Evolutionary conservation across 2,888 invertebrate species (phyloP).

Genomic region (Diaphora mendica): DNA sequence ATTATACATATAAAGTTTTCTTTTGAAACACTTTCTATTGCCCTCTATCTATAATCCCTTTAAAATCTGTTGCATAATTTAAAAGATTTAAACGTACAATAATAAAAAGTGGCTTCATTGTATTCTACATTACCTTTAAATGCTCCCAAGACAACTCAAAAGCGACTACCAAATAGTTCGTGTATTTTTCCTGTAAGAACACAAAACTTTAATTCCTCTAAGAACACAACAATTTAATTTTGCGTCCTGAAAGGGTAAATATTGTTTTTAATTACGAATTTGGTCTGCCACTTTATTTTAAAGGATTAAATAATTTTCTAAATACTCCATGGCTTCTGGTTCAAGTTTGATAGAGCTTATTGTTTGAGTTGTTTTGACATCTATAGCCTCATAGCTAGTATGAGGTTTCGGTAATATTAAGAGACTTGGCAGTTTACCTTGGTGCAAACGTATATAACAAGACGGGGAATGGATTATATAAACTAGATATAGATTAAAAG

Average conservation of each 20-base stretch:
- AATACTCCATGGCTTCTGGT: neutral
- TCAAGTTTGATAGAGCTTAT: neutral
- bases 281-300: neutral
- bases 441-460: neutral
- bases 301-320: neutral
- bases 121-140: neutral
- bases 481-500: neutral
- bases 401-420: neutral
- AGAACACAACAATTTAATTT: neutral
- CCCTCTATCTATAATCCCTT: no score
- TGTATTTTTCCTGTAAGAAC: neutral
- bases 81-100: no score
- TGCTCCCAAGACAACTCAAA: neutral
- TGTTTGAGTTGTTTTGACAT: neutral
- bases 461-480: neutral
- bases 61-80: no score
- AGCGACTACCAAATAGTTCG: neutral
- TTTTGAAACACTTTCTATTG: no score
- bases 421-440: no score
- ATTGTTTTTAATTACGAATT: neutral
- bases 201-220: neutral
- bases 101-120: no score
- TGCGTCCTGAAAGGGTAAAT: neutral
- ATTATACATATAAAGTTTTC: no score
- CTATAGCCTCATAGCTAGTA: neutral